A percentile compares a stretch with the other conserved stretches of the same genome.
These are phyloP conservation scores for Lasioglossum leucozonium DNA, from an alignment of 2,888 invertebrate species.

Conservation along the genomic window DNA sequence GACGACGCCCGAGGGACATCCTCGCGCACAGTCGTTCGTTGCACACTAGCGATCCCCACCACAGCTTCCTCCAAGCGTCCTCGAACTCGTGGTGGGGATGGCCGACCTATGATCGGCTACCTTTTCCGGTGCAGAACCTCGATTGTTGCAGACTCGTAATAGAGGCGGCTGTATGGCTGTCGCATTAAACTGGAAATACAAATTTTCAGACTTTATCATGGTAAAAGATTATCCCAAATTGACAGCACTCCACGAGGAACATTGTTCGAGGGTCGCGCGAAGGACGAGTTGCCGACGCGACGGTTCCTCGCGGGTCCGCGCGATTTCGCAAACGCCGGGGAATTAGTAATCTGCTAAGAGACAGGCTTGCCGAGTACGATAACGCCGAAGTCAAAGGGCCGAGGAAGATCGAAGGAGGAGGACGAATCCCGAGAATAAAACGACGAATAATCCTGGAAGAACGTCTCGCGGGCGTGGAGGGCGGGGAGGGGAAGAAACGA, in stretches of 20 bases:
- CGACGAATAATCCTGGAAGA: neutral
- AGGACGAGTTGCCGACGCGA: conserved; percentile 22
- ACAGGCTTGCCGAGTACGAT: conserved; percentile 30
- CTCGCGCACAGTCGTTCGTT: too few species aligned
- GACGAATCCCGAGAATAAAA: conserved; percentile 1
- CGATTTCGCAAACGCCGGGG: conserved; percentile 53
- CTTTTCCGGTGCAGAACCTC: too few species aligned
- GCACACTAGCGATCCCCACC: too few species aligned
- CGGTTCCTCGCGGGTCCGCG: conserved; percentile 15
- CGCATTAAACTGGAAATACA: too few species aligned
- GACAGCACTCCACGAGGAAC: neutral
- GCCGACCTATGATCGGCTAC: too few species aligned
- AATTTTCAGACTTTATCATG: too few species aligned
- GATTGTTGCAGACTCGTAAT: too few species aligned
- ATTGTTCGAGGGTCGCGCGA: conserved; percentile 51
- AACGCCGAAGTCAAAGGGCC: conserved; percentile 39
- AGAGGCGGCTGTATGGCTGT: too few species aligned
- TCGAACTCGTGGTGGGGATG: too few species aligned
- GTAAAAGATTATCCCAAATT: too few species aligned
- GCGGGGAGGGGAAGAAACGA: conserved; percentile 39
- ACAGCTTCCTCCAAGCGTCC: too few species aligned
- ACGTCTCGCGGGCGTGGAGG: conserved; percentile 21
- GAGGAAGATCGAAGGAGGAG: conserved; percentile 32
- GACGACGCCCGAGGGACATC: too few species aligned
- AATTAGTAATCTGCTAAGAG: conserved; percentile 57